Evolutionary conservation across 2,888 invertebrate species (phyloP).

Genomic region (Ischnura elegans): DNA sequence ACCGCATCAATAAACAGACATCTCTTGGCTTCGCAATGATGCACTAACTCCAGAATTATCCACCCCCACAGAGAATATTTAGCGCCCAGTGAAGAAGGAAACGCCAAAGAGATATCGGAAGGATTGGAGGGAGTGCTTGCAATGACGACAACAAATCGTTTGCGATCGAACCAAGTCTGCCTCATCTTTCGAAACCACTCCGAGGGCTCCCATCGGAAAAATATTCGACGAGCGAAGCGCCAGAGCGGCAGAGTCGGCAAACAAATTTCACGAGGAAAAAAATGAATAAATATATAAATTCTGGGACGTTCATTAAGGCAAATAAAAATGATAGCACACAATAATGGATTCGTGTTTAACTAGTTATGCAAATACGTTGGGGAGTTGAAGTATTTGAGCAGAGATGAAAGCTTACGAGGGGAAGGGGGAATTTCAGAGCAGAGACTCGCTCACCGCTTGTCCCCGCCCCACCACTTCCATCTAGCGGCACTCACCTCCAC

Average conservation of each 20-base stretch:
- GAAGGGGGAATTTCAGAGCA: no score
- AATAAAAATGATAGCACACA: conserved; percentile 63
- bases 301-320: conserved; percentile 1
- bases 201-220: conserved; percentile 47
- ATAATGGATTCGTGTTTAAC: conserved; percentile 59
- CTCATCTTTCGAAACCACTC: no score
- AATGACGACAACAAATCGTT: no score
- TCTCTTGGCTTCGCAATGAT: no score
- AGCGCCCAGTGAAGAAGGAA: no score
- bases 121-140: no score
- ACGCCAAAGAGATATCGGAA: no score
- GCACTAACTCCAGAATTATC: no score
- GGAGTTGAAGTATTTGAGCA: conserved; percentile 40
- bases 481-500: not conserved
- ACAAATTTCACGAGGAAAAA: conserved; percentile 43
- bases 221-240: not conserved
- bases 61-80: no score
- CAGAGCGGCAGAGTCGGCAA: conserved; percentile 49
- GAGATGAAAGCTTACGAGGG: not conserved
- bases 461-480: not conserved
- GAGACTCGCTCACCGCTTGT: not conserved
- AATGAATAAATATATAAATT: not conserved
- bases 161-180: no score
- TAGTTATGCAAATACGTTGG: conserved; percentile 41
- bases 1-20: no score